Percentiles rank a stretch among this genome's conserved stretches.
phyloP scores from a whole-genome alignment of 1,140 invertebrate genomes.

The Trissolcus basalis region DNA sequence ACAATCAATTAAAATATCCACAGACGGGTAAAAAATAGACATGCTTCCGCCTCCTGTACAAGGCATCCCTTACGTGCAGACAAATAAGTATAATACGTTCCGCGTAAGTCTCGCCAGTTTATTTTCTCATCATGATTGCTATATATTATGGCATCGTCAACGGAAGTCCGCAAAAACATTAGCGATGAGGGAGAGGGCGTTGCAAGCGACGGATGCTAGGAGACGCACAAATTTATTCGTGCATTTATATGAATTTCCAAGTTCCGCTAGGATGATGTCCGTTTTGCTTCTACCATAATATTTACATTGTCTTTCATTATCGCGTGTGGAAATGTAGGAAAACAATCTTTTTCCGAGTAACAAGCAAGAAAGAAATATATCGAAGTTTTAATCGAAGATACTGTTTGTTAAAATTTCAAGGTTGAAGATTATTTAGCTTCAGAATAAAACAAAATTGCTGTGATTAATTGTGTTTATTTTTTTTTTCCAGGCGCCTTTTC shows the following conservation, averaged over 20 bases:
- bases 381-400: too few species aligned
- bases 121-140: conserved; percentile 47
- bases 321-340: conserved; percentile 5
- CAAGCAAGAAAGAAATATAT: too few species aligned
- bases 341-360: too few species aligned
- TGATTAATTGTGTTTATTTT: too few species aligned
- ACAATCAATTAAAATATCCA: conserved; percentile 52
- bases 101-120: conserved; percentile 44
- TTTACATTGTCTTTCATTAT: conserved; percentile 9
- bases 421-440: too few species aligned
- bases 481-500: too few species aligned
- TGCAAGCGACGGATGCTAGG: conserved; percentile 19
- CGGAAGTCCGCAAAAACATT: conserved; percentile 49
- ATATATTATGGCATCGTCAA: conserved; percentile 45
- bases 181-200: too few species aligned
- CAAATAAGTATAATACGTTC: conserved; percentile 55
- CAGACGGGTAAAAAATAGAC: conserved; percentile 28
- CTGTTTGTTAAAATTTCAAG: too few species aligned
- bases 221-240: conserved; percentile 22
- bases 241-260: conserved; percentile 3
- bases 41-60: conserved; percentile 41
- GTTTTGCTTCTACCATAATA: background rate
- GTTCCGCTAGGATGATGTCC: background rate
- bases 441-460: too few species aligned
- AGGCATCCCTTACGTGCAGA: conserved; percentile 49